A percentile compares a stretch with the other conserved stretches of the same genome.
Evolutionary conservation across 2,797 vertebrate species (phyloP).

Genomic region (Acrossocheilus fasciatus): DNA sequence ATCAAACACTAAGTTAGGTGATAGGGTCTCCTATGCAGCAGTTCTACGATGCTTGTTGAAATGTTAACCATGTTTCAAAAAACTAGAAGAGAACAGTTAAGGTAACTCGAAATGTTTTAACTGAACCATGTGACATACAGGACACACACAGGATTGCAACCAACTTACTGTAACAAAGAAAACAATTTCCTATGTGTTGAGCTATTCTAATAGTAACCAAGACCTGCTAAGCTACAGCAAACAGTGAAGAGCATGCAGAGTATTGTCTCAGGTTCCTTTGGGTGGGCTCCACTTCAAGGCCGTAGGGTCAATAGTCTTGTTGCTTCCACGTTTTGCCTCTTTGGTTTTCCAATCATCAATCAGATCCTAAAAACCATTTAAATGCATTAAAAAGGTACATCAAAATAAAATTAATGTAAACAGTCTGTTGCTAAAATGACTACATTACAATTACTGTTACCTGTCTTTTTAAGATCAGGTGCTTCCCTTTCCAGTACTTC

Average conservation of each 20-base stretch:
- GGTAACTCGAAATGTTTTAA: not conserved
- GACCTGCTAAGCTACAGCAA: constrained; percentile 32
- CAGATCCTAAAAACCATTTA: constrained; percentile 83
- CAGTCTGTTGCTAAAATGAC: not conserved
- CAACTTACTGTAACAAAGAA: constrained; percentile 13
- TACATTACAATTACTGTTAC: constrained; percentile 69
- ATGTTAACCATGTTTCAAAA: constrained; percentile 3
- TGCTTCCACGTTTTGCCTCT: constrained; percentile 93
- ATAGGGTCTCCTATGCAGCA: not conserved
- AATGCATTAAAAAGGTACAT: not conserved
- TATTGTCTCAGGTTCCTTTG: constrained; percentile 88
- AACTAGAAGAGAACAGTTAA: not conserved
- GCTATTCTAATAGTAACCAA: constrained; percentile 47
- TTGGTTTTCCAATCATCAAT: constrained; percentile 99
- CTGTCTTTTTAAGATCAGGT: constrained; percentile 97
- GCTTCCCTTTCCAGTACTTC: constrained; percentile 99
- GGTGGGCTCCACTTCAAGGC: constrained; percentile 98
- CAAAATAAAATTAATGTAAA: not conserved
- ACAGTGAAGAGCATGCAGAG: not conserved
- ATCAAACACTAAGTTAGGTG: not conserved
- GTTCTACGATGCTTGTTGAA: not conserved
- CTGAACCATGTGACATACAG: not conserved
- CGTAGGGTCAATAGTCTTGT: constrained; percentile 93
- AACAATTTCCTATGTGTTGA: constrained; percentile 18
- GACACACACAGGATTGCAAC: constrained; percentile 7